phyloP scores from a whole-genome alignment of 1,140 invertebrate genomes.

The Druon quercuslanigerum region DNA sequence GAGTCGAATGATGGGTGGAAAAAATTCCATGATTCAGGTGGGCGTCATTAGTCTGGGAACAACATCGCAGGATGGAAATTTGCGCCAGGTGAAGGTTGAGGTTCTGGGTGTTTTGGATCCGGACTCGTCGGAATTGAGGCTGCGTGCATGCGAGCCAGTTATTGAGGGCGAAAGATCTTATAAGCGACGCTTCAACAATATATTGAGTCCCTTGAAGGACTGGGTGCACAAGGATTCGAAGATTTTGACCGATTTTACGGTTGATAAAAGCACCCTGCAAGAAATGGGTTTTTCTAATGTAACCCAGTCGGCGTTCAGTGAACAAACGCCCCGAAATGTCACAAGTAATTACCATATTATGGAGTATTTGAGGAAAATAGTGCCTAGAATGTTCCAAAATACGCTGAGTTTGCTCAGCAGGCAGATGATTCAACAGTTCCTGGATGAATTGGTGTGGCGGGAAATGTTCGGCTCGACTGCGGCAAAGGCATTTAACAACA shows the following conservation, averaged over 20 bases:
- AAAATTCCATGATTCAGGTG: slow-evolving; percentile 77
- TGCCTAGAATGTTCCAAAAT: slow-evolving; percentile 93
- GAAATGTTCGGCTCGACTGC: slow-evolving; percentile 85
- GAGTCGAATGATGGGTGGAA: slow-evolving; percentile 82
- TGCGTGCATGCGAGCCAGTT: slow-evolving; percentile 88
- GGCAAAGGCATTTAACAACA: slow-evolving; percentile 87
- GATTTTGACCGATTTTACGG: slow-evolving; percentile 88
- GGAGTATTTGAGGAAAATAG: slow-evolving; percentile 89
- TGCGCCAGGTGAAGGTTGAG: slow-evolving; percentile 88
- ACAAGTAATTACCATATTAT: slow-evolving; percentile 87
- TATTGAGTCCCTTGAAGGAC: slow-evolving; percentile 84
- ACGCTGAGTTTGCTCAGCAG: slow-evolving; percentile 87
- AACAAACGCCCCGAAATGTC: slow-evolving; percentile 77
- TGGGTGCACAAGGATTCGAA: slow-evolving; percentile 87
- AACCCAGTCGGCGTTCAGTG: slow-evolving; percentile 79
- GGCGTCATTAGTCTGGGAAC: slow-evolving; percentile 93
- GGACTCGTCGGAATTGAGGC: slow-evolving; percentile 82
- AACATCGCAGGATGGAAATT: slow-evolving; percentile 87
- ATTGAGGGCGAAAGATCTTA: slow-evolving; percentile 85
- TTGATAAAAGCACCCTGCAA: slow-evolving; percentile 85
- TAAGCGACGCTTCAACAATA: slow-evolving; percentile 83
- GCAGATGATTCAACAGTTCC: slow-evolving; percentile 91
- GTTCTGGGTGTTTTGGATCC: slow-evolving; percentile 90
- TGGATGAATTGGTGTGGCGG: slow-evolving; percentile 90
- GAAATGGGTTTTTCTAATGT: slow-evolving; percentile 87